Conservation (phyloP, 2,888 invertebrate species). For the Agrochola litura region DNA sequence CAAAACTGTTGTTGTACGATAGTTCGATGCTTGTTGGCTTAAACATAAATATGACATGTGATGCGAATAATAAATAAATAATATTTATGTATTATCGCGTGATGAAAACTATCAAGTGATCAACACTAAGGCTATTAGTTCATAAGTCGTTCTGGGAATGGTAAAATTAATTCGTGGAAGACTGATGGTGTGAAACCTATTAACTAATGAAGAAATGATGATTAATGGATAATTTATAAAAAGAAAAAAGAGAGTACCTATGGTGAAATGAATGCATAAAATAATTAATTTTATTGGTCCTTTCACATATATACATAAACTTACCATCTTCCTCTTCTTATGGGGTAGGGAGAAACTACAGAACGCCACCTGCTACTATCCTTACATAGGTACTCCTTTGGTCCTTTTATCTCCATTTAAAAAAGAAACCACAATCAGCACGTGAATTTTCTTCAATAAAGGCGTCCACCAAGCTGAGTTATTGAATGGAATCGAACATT, state of each 20-base stretch:
- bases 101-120: conserved; percentile 24
- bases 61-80: conserved; percentile 1
- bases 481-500: neutral
- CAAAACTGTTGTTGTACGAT: conserved; percentile 43
- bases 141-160: conserved; percentile 12
- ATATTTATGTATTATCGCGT: conserved; percentile 3
- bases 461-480: neutral
- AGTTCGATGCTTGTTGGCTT: conserved; percentile 1
- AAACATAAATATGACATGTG: conserved; percentile 24
- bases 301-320: no score
- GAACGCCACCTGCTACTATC: no score
- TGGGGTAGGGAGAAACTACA: no score
- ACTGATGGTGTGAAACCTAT: neutral
- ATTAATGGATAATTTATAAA: neutral
- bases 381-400: no score
- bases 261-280: no score
- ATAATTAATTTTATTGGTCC: no score
- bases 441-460: neutral
- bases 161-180: neutral
- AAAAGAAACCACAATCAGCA: neutral
- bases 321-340: no score
- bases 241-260: no score
- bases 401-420: no score
- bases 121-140: conserved; percentile 9
- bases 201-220: neutral